Percentiles rank a stretch among this genome's conserved stretches.
Conservation (phyloP, 2,113 vertebrate species). For the Mirza zaza region DNA sequence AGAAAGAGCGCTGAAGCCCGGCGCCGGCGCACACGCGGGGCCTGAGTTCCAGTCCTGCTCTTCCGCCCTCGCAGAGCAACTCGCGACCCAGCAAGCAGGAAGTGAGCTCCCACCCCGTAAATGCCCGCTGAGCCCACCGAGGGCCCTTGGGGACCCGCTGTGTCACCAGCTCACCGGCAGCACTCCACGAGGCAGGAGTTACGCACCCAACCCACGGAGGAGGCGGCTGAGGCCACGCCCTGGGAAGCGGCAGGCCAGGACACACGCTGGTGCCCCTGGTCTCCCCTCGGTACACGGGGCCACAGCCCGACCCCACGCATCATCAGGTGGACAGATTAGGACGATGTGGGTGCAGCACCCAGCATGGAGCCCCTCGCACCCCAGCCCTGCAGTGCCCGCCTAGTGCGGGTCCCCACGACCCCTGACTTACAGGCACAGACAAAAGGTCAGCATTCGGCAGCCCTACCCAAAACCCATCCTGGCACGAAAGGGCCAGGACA, state of each 20-base stretch:
- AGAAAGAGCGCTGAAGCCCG: not conserved
- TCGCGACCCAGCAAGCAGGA: too few relatives aligned
- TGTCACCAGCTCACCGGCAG: accelerated
- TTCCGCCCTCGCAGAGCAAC: accelerated
- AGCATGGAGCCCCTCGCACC: accelerated
- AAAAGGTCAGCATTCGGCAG: accelerated
- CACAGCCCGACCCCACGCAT: not conserved
- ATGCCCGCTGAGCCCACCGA: not conserved
- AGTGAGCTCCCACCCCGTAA: too few relatives aligned
- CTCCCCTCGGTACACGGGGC: not conserved
- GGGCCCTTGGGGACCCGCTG: accelerated
- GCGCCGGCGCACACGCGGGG: too few relatives aligned
- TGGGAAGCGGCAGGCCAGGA: not conserved
- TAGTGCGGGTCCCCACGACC: too few relatives aligned
- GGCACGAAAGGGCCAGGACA: not conserved
- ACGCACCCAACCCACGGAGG: not conserved
- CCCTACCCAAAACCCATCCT: not conserved
- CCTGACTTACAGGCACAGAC: not conserved
- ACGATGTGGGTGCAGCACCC: accelerated
- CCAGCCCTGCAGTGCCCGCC: not conserved
- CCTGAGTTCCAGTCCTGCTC: not conserved
- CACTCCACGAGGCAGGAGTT: accelerated
- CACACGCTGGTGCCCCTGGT: not conserved
- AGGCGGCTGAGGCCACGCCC: not conserved
- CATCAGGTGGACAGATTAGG: accelerated